Evolutionary conservation across 2,888 invertebrate genomes (phyloP).

Genomic region (Macrosiphum euphorbiae): DNA sequence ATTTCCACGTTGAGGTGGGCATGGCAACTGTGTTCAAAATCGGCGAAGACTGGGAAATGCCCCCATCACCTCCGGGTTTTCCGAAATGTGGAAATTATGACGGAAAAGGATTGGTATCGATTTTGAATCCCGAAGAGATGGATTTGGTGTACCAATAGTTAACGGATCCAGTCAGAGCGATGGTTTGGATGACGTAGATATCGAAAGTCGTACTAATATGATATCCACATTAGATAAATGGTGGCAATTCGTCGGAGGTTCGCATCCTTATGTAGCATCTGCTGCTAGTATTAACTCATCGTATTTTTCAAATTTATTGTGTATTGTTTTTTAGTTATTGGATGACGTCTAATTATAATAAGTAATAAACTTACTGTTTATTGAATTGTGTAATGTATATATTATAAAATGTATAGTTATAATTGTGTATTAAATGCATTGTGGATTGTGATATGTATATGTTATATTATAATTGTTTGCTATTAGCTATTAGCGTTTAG

Average conservation of each 20-base stretch:
- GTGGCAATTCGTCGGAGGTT: constrained; percentile 59
- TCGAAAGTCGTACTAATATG: constrained; percentile 46
- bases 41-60: constrained; percentile 83
- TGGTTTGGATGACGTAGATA: neutral
- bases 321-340: constrained; percentile 30
- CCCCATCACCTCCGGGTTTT: constrained; percentile 80
- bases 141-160: neutral
- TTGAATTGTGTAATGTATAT: constrained; percentile 13
- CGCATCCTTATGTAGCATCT: constrained; percentile 57
- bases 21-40: constrained; percentile 90
- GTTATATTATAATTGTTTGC: constrained; percentile 37
- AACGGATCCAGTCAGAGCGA: neutral
- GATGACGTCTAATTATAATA: neutral
- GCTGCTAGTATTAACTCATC: neutral
- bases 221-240: constrained; percentile 49
- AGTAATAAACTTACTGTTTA: constrained; percentile 19
- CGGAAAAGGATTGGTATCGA: constrained; percentile 45
- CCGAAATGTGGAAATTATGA: constrained; percentile 76
- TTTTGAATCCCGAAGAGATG: constrained; percentile 17
- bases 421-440: constrained; percentile 37
- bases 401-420: constrained; percentile 36
- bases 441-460: constrained; percentile 19
- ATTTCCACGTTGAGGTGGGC: constrained; percentile 91
- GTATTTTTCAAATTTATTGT: constrained; percentile 37
- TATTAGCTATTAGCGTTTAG: too few relatives aligned